Percentiles rank a stretch among this genome's conserved stretches.
Conservation (phyloP, 2,888 invertebrate species). For the Tinea semifulvella region DNA sequence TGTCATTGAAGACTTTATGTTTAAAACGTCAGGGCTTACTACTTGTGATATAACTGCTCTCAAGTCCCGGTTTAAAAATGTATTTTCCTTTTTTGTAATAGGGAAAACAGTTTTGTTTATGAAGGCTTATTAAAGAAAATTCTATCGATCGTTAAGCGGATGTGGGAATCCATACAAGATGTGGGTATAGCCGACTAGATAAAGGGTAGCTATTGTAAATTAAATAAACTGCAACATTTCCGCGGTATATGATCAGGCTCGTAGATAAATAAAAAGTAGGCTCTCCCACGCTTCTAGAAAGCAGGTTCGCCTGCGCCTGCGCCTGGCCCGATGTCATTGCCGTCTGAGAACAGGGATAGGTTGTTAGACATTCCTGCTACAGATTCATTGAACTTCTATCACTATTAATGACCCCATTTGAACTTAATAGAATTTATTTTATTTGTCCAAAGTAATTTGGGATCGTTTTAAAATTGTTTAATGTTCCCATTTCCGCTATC, state of each 20-base stretch:
- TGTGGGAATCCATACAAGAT: constrained; percentile 7
- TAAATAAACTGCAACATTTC: constrained; percentile 9
- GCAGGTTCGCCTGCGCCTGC: constrained; percentile 21
- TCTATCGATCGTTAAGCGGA: constrained; percentile 2
- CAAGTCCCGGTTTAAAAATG: too few relatives aligned
- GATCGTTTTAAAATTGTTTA: background rate
- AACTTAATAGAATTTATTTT: background rate
- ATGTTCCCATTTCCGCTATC: background rate
- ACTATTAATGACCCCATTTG: background rate
- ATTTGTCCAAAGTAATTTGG: background rate
- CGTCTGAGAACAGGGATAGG: constrained; percentile 10
- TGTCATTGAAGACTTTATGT: too few relatives aligned
- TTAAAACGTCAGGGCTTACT: too few relatives aligned
- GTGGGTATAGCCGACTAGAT: background rate
- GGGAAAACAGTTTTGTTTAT: too few relatives aligned
- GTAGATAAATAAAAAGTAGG: constrained; percentile 25
- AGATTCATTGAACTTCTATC: constrained; percentile 7
- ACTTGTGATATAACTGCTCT: too few relatives aligned
- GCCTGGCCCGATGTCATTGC: constrained; percentile 11
- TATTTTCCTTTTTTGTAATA: too few relatives aligned
- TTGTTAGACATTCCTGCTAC: constrained; percentile 10
- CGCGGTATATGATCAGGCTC: constrained; percentile 11
- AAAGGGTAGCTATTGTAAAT: constrained; percentile 5
- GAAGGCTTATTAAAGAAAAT: too few relatives aligned
- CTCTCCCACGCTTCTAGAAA: constrained; percentile 28